These are phyloP conservation scores for Notoglanidium macrostoma DNA, from an alignment of 2,797 vertebrate species.

Conservation along the genomic window DNA sequence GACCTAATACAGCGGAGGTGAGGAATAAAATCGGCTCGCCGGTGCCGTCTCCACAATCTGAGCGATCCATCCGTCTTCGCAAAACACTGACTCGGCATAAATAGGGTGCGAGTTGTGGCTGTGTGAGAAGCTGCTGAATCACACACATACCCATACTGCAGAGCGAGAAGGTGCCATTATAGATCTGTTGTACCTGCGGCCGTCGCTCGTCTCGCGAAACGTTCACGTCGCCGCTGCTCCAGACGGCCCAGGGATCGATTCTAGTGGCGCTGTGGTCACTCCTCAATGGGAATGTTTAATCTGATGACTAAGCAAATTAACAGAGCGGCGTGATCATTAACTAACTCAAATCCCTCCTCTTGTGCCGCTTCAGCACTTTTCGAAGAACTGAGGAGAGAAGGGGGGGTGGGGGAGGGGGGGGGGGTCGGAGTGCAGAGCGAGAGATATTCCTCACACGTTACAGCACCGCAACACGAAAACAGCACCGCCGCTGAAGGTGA, in stretches of 20 bases:
- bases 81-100: conserved; percentile 29
- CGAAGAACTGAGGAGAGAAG: background rate
- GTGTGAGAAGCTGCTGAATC: background rate
- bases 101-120: background rate
- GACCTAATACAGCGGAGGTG: background rate
- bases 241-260: background rate
- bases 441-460: background rate
- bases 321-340: conserved; percentile 18
- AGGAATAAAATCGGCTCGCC: no score
- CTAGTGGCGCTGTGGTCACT: background rate
- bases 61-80: background rate
- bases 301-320: conserved; percentile 36
- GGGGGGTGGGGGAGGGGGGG: no score
- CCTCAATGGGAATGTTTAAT: conserved; percentile 10
- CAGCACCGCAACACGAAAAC: conserved; percentile 8
- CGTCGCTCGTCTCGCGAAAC: background rate
- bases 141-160: conserved; percentile 28
- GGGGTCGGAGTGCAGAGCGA: no score
- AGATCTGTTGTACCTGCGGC: background rate
- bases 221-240: background rate
- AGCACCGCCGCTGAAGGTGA: background rate
- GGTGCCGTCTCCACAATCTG: background rate
- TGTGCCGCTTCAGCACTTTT: conserved; percentile 31
- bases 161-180: conserved; percentile 9
- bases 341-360: background rate